phyloP scores from a whole-genome alignment of 2,797 vertebrate genomes.

The Pseudochromis fuscus region DNA sequence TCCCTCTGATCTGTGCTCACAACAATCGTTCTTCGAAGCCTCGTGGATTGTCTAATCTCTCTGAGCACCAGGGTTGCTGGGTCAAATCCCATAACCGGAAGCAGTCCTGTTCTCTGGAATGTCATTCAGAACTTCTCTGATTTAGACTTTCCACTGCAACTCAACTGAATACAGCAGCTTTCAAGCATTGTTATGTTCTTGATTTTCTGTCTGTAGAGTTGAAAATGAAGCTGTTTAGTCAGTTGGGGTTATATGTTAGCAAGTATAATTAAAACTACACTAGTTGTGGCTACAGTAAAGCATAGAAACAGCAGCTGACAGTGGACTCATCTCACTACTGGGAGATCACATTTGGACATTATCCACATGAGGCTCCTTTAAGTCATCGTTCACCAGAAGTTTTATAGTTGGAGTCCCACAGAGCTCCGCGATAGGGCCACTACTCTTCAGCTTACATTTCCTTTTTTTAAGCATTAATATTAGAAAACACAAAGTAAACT shows the following conservation, averaged over 20 bases:
- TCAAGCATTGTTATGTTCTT: background rate
- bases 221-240: background rate
- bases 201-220: background rate
- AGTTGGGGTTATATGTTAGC: background rate
- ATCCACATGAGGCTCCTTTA: too few species aligned
- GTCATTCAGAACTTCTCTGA: slow-evolving; percentile 25
- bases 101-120: slow-evolving; percentile 21
- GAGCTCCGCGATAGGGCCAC: background rate
- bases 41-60: slow-evolving; percentile 11
- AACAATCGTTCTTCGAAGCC: slow-evolving; percentile 15
- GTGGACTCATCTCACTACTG: too few species aligned
- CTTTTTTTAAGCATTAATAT: too few species aligned
- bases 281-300: too few species aligned
- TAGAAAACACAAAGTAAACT: too few species aligned
- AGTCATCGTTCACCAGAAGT: too few species aligned
- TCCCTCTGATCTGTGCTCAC: slow-evolving; percentile 43
- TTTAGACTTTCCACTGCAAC: slow-evolving; percentile 3
- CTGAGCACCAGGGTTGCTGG: slow-evolving; percentile 23
- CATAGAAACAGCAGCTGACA: too few species aligned
- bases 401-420: background rate
- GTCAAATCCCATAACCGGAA: slow-evolving; percentile 33
- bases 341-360: too few species aligned
- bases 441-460: background rate
- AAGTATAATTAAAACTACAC: background rate
- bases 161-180: slow-evolving; percentile 19